Conservation (phyloP, 2,888 invertebrate species). For the Trachelus stipa region DNA sequence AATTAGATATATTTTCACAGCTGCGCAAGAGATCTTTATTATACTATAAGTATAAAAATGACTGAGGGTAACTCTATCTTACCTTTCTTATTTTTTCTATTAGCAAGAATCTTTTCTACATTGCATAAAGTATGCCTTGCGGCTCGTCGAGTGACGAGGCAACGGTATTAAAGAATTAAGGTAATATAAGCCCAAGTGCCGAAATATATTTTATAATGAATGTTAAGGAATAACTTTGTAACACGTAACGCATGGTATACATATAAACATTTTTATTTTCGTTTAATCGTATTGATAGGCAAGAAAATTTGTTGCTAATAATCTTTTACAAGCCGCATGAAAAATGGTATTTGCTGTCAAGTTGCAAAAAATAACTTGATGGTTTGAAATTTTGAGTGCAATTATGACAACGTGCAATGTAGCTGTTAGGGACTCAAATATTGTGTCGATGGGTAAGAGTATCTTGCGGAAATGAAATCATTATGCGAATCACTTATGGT, state of each 20-base stretch:
- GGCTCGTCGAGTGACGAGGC: not conserved
- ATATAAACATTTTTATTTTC: not conserved
- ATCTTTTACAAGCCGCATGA: not conserved
- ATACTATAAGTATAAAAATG: not conserved
- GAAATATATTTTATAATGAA: not conserved
- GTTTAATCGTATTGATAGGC: not conserved
- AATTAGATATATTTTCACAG: not conserved
- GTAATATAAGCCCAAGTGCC: not conserved
- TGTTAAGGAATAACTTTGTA: not conserved
- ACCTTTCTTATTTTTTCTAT: not conserved
- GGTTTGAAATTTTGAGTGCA: not conserved
- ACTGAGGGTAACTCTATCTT: not conserved
- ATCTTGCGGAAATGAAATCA: not conserved
- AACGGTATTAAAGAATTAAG: not conserved
- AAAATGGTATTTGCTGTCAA: not conserved
- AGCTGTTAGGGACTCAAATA: not conserved
- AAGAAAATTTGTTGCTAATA: not conserved
- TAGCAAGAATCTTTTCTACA: not conserved
- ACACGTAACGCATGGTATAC: not conserved
- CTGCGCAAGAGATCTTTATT: not conserved
- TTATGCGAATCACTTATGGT: not conserved
- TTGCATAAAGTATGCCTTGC: not conserved
- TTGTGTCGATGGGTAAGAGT: not conserved
- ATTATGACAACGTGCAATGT: not conserved
- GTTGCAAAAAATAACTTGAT: not conserved